Base-by-base conservation (phyloP, 2,888 invertebrate species). In the Ennomos quercinarius region DNA sequence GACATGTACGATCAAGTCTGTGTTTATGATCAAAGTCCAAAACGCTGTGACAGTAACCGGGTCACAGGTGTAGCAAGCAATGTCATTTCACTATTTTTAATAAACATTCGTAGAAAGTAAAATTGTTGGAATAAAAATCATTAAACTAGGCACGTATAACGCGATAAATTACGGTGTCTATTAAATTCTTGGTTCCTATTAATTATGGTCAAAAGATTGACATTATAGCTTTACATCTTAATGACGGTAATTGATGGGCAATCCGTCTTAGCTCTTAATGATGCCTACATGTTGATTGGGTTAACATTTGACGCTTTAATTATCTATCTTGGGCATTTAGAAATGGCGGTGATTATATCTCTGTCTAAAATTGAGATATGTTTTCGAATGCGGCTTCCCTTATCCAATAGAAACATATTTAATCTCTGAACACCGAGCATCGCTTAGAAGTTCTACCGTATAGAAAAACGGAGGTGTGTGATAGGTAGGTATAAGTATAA, bases 11-110 rank as follows among this genome's bases (percentile, higher is more conserved):
- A 67, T 17, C 55, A 42, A 65, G 65, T 66, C 66, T 56, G 53
- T 67, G 67, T 71, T 69, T 68, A 57, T 27, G 74, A 52, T 66
- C 76, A 72, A 72, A 79, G 79, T 77, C 74, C 74, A 70, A 57
- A 40, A 59, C 61, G 68, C 61, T 69, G 34, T 57, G 66, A 42
- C 45, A 40, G 48, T 53, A 59, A 62, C 51, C 53, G 45, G 61
- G 63, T 64, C 66, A 63, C 43, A 42, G 54, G 60, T 53, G 61
- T 52, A 45, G 49, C 40, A 43, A 40, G 49, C 49, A 57, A 52
- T 52, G 62, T 63, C 35, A 27, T 27, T 54, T 10, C 45, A 59
- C 54, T 50, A 42, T 36, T 59, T 65, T 50, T 46, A 51, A 57
- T 40, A 57, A 56, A 62, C 41, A 44, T 46, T 27, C 27, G 58